These are phyloP conservation scores for Coendou prehensilis DNA, from an alignment of 2,797 vertebrate genomes.

Conservation along the genomic window DNA sequence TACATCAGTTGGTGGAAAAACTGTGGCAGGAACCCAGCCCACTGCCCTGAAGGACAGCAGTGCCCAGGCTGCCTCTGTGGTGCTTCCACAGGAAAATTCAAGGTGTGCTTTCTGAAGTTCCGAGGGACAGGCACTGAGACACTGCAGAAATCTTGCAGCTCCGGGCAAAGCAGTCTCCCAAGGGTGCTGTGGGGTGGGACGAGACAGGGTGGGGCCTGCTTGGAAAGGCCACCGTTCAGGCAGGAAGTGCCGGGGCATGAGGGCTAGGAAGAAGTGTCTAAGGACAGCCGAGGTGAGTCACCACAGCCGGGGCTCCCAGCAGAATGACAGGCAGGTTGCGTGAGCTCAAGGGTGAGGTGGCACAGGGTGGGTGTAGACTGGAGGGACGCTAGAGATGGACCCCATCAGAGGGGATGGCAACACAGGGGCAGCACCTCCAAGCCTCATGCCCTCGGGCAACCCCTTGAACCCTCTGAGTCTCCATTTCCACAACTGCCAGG, in stretches of 20 bases:
- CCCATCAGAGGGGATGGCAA: not conserved
- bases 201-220: fast-evolving
- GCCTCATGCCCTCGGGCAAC: not conserved
- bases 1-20: not conserved
- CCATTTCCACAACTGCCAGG: not conserved
- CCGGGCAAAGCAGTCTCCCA: fast-evolving
- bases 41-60: no score
- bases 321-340: not conserved
- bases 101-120: not conserved
- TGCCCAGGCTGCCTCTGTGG: not conserved
- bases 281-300: not conserved
- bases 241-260: not conserved
- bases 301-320: not conserved
- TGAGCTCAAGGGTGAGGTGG: not conserved
- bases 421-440: not conserved
- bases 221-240: not conserved
- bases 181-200: fast-evolving
- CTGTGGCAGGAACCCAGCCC: not conserved
- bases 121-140: not conserved
- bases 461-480: not conserved
- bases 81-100: not conserved
- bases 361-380: not conserved
- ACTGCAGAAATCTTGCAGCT: not conserved
- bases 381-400: not conserved
- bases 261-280: not conserved